phyloP scores from a whole-genome alignment of 1,140 invertebrate species.

The Eriosoma lanigerum region DNA sequence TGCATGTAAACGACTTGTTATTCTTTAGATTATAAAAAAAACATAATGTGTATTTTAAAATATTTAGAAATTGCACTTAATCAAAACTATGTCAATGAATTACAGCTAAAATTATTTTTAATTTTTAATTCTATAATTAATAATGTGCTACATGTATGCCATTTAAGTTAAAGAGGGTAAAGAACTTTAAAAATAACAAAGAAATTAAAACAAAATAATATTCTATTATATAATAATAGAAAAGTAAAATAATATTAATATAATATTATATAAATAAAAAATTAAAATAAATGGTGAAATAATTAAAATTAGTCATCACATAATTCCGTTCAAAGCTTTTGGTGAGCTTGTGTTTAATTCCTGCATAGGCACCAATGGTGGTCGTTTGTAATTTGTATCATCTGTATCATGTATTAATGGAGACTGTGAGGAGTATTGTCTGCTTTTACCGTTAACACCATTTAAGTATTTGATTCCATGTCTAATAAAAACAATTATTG shows the following conservation, averaged over 20 bases:
- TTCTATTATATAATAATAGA: conserved; percentile 38
- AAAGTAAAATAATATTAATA: conserved; percentile 37
- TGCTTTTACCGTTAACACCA: conserved; percentile 7
- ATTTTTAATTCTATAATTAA: too few species aligned
- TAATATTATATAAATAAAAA: too few species aligned
- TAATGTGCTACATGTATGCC: too few species aligned
- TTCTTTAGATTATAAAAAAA: too few species aligned
- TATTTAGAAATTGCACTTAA: too few species aligned
- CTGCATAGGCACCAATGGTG: conserved; percentile 13
- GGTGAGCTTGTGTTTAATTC: conserved; percentile 39
- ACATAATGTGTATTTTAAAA: too few species aligned
- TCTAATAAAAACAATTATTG: not conserved
- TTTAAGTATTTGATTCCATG: conserved; percentile 25
- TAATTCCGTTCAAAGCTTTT: conserved; percentile 36
- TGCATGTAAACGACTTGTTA: too few species aligned
- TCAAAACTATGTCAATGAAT: too few species aligned
- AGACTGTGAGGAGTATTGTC: not conserved
- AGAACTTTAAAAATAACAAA: not conserved
- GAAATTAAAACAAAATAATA: conserved; percentile 25
- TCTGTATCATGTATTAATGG: conserved; percentile 16
- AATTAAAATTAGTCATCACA: conserved; percentile 46
- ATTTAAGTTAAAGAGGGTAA: too few species aligned
- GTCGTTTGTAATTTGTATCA: conserved; percentile 11
- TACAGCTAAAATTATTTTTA: too few species aligned
- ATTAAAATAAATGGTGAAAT: not conserved